Evolutionary conservation across 2,888 invertebrate genomes (phyloP).

Genomic region (Torymus tubicola): DNA sequence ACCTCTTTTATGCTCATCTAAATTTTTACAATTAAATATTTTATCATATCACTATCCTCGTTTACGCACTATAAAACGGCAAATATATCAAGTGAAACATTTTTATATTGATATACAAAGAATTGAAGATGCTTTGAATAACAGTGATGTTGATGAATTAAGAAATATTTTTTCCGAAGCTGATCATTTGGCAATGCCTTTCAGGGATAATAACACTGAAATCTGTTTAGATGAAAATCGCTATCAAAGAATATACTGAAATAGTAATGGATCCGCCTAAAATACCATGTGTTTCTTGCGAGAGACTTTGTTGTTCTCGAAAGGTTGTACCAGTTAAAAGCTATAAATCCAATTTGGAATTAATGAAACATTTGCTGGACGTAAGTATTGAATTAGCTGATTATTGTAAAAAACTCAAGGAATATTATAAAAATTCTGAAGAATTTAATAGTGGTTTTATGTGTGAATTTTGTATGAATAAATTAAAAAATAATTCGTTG

Average conservation of each 20-base stretch:
- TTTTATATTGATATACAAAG: no score
- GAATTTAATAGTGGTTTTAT: slow-evolving; percentile 36
- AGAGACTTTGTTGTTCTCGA: neutral
- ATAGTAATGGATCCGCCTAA: slow-evolving; percentile 20
- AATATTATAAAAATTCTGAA: slow-evolving; percentile 12
- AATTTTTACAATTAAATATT: no score
- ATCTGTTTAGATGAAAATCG: slow-evolving; percentile 9
- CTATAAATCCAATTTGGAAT: neutral
- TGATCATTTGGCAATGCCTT: neutral
- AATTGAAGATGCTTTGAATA: neutral
- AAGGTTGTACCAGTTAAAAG: neutral
- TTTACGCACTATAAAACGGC: no score
- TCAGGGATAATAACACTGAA: neutral
- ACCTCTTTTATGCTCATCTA: no score
- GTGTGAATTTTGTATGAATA: slow-evolving; percentile 54
- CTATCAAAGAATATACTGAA: slow-evolving; percentile 24
- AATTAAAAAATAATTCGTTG: slow-evolving; percentile 48
- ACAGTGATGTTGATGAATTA: neutral
- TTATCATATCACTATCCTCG: no score
- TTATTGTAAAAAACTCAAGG: slow-evolving; percentile 37
- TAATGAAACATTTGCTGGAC: slow-evolving; percentile 16
- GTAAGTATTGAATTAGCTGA: neutral
- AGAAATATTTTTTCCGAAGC: neutral
- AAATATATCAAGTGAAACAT: neutral
- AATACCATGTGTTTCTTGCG: slow-evolving; percentile 10